Percentiles rank a stretch among this genome's conserved stretches.
Evolutionary conservation across 2,888 invertebrate species (phyloP).

Genomic region (Euphydryas editha): DNA sequence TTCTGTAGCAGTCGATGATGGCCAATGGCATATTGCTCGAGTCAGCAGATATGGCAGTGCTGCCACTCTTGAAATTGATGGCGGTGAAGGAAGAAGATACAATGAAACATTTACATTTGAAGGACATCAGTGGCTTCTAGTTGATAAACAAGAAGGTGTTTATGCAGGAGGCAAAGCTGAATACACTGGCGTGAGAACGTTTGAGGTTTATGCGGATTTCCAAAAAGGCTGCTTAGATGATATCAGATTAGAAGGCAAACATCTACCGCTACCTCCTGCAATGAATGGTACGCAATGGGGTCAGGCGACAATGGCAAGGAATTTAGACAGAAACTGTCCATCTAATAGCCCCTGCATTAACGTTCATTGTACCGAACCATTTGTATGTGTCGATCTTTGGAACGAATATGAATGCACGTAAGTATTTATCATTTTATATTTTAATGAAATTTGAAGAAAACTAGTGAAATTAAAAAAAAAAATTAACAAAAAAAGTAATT

Average conservation of each 20-base stretch:
- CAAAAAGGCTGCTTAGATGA: conserved; percentile 92
- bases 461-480: too few species aligned
- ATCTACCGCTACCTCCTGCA: conserved; percentile 95
- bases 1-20: conserved; percentile 95
- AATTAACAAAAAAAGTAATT: too few species aligned
- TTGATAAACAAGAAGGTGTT: conserved; percentile 97
- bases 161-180: conserved; percentile 98
- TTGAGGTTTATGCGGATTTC: conserved; percentile 97
- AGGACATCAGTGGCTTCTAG: conserved; percentile 95
- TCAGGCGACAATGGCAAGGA: conserved; percentile 96
- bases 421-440: conserved; percentile 75
- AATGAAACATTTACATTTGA: conserved; percentile 96
- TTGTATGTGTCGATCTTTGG: conserved; percentile 98
- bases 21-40: conserved; percentile 97
- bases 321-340: conserved; percentile 95
- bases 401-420: conserved; percentile 99
- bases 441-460: too few species aligned
- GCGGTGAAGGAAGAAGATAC: conserved; percentile 96
- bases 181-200: conserved; percentile 96
- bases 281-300: conserved; percentile 98
- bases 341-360: conserved; percentile 98
- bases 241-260: conserved; percentile 95
- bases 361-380: conserved; percentile 96
- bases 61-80: conserved; percentile 95
- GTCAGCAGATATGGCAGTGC: conserved; percentile 96